Evolutionary conservation across 2,888 invertebrate species (phyloP).

Genomic region (Apotomis capreana): DNA sequence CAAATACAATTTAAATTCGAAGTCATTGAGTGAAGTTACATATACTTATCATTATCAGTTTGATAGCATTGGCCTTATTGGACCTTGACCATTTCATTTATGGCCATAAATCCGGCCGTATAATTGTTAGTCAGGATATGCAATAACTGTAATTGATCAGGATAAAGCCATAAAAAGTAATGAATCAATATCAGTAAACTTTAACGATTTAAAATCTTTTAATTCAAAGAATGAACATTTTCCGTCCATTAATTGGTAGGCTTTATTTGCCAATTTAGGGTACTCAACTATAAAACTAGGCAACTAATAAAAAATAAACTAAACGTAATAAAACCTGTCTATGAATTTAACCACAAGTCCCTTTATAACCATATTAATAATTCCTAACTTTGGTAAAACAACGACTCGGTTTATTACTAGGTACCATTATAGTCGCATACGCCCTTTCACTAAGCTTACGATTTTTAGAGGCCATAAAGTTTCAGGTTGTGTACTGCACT

Average conservation of each 20-base stretch:
- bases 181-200: too few relatives aligned
- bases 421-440: background rate
- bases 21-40: too few relatives aligned
- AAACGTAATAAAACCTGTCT: slow-evolving; percentile 1
- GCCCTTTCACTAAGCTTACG: background rate
- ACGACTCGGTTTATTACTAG: background rate
- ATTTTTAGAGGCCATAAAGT: slow-evolving; percentile 13
- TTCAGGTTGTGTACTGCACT: background rate
- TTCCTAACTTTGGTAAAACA: background rate
- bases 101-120: too few relatives aligned
- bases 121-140: too few relatives aligned
- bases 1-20: too few relatives aligned
- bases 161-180: too few relatives aligned
- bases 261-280: background rate
- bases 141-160: too few relatives aligned
- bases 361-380: slow-evolving; percentile 10
- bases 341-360: slow-evolving; percentile 3
- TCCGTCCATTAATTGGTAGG: background rate
- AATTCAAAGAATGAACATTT: background rate
- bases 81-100: too few relatives aligned
- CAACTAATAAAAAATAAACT: slow-evolving; percentile 17
- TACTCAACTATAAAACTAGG: slow-evolving; percentile 17
- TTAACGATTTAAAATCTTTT: too few relatives aligned
- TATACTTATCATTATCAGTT: too few relatives aligned
- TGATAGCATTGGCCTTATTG: too few relatives aligned